Conservation (phyloP, 2,113 vertebrate genomes). For the Prinia subflava region DNA sequence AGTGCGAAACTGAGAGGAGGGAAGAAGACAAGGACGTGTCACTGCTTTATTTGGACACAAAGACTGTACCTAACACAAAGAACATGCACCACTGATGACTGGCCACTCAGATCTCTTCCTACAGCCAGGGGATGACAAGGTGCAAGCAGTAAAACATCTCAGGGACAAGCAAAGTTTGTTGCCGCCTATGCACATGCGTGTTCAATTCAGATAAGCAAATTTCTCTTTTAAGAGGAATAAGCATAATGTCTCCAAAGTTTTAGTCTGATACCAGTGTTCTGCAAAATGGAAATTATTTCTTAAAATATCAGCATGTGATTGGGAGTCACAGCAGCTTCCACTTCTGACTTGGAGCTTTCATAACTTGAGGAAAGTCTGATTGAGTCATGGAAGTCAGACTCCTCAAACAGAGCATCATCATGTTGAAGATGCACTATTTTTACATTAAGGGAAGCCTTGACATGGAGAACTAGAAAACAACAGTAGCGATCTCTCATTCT, state of each 20-base stretch:
- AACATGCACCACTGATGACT: neutral
- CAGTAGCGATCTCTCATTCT: neutral
- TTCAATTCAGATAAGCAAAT: neutral
- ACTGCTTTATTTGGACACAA: neutral
- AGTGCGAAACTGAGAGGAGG: slow-evolving; percentile 82
- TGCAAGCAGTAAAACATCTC: neutral
- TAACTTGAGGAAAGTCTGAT: neutral
- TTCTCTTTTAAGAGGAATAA: neutral
- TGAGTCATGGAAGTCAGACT: slow-evolving; percentile 8
- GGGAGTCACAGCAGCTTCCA: neutral
- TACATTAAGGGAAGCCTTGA: neutral
- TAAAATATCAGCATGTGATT: slow-evolving; percentile 37
- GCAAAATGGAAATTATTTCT: slow-evolving; percentile 5
- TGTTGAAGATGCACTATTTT: slow-evolving; percentile 4
- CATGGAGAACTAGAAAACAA: neutral
- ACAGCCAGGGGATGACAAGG: neutral
- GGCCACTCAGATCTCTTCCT: neutral
- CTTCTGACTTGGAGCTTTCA: slow-evolving; percentile 45
- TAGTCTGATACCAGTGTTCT: neutral
- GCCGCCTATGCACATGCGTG: neutral
- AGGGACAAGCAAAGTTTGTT: neutral
- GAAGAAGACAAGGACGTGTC: neutral
- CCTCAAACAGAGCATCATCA: neutral
- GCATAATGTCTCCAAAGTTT: neutral
- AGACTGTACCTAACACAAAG: neutral